These are phyloP conservation scores for Acrocephalus arundinaceus DNA, from an alignment of 2,113 vertebrate genomes.

Conservation along the genomic window DNA sequence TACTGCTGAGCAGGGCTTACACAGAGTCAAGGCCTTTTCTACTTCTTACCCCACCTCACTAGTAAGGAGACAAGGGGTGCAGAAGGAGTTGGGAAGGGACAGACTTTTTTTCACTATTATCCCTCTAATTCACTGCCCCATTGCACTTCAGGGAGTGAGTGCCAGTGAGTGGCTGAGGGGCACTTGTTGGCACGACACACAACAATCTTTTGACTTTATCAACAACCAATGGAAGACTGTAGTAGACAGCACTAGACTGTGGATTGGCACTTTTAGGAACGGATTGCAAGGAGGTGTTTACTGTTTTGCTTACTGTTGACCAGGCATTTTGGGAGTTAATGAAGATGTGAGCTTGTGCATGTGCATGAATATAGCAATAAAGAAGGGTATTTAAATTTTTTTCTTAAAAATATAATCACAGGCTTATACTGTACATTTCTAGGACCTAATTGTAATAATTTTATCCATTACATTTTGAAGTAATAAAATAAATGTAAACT, in stretches of 20 bases:
- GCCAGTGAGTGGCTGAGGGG: background rate
- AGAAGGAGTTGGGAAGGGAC: background rate
- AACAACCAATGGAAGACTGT: background rate
- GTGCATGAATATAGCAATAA: background rate
- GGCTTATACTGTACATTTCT: background rate
- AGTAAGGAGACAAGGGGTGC: background rate
- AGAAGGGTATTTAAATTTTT: background rate
- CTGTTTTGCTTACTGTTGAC: background rate
- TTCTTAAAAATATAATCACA: background rate
- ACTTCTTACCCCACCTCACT: background rate
- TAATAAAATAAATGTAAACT: background rate
- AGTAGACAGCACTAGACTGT: background rate
- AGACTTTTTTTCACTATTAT: background rate
- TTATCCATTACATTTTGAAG: background rate
- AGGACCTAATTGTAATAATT: background rate
- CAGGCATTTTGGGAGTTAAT: background rate
- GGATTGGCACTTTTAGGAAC: background rate
- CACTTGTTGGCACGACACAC: background rate
- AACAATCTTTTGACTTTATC: background rate
- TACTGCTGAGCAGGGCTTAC: background rate
- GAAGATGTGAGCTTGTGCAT: background rate
- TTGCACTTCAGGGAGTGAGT: too few species aligned
- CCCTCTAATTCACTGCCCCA: background rate
- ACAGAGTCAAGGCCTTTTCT: background rate
- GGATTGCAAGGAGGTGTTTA: background rate